Percentiles rank a stretch among this genome's conserved stretches.
These are phyloP conservation scores for Teleopsis dalmanni DNA, from an alignment of 1,140 invertebrate genomes.

Conservation along the genomic window DNA sequence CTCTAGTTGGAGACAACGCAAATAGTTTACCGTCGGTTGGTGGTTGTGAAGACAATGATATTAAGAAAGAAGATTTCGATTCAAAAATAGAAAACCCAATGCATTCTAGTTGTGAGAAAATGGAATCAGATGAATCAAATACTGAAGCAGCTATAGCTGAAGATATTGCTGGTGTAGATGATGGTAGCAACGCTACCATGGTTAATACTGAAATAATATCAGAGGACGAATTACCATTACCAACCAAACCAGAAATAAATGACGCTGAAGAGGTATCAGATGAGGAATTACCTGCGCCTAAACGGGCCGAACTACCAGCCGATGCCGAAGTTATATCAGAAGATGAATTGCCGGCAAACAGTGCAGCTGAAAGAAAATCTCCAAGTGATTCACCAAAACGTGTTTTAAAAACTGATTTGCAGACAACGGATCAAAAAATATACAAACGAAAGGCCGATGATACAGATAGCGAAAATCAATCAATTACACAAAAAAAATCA, in stretches of 20 bases:
- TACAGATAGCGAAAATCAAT: background rate
- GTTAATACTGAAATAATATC: conserved; percentile 62
- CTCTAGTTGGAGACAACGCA: conserved; percentile 41
- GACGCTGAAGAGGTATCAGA: conserved; percentile 62
- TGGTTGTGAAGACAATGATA: conserved; percentile 34
- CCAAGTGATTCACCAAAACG: conserved; percentile 45
- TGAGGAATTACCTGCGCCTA: conserved; percentile 67
- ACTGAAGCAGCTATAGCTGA: conserved; percentile 29
- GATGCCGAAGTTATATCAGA: conserved; percentile 77
- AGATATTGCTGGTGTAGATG: conserved; percentile 20
- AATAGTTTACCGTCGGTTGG: conserved; percentile 45
- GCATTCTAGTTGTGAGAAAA: conserved; percentile 18
- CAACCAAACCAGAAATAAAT: conserved; percentile 38
- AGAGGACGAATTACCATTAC: conserved; percentile 54
- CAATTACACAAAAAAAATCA: conserved; percentile 37
- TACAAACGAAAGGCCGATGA: conserved; percentile 33
- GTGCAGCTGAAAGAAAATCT: conserved; percentile 40
- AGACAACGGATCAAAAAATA: background rate
- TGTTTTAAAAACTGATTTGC: background rate
- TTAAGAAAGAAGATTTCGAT: conserved; percentile 31
- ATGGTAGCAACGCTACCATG: conserved; percentile 41
- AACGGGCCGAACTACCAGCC: conserved; percentile 65
- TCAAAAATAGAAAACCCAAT: conserved; percentile 12
- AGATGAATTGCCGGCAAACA: conserved; percentile 60
- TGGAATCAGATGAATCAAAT: conserved; percentile 27